Evolutionary conservation across 2,888 invertebrate species (phyloP).

Genomic region (Drosophila kambysellisi): DNA sequence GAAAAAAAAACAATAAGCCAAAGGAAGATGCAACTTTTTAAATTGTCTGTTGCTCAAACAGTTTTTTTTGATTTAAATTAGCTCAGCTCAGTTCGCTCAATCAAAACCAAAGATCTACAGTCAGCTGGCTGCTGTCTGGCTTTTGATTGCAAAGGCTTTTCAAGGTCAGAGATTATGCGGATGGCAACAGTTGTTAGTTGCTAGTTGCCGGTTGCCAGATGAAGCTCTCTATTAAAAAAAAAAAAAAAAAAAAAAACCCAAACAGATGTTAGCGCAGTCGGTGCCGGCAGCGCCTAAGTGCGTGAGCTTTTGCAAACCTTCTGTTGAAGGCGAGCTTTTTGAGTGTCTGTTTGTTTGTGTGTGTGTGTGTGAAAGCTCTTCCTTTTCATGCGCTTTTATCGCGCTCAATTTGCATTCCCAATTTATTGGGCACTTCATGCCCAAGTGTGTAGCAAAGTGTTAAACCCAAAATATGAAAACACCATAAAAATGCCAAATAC

Average conservation of each 20-base stretch:
- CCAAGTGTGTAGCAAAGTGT: constrained; percentile 41
- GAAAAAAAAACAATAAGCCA: not conserved
- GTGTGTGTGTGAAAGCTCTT: constrained; percentile 17
- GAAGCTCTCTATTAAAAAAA: not conserved
- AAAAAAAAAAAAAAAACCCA: not conserved
- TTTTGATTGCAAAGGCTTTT: constrained; percentile 28
- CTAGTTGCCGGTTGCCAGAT: not conserved
- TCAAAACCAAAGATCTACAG: constrained; percentile 54
- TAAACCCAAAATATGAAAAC: constrained; percentile 50
- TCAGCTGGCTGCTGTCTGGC: constrained; percentile 26
- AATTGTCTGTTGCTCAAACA: constrained; percentile 75
- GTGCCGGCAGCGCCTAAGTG: not conserved
- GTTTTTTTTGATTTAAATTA: constrained; percentile 81
- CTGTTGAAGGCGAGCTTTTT: constrained; percentile 6
- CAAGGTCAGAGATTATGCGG: constrained; percentile 46
- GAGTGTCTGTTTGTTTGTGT: not conserved
- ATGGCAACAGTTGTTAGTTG: constrained; percentile 25
- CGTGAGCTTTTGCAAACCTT: constrained; percentile 18
- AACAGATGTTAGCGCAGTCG: constrained; percentile 29
- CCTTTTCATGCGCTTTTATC: not conserved
- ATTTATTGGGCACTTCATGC: constrained; percentile 43
- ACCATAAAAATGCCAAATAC: constrained; percentile 53
- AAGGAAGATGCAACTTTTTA: constrained; percentile 22
- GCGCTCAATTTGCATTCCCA: constrained; percentile 21
- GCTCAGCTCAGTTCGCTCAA: constrained; percentile 61